A percentile compares a stretch with the other conserved stretches of the same genome.
Conservation (phyloP, 1,140 invertebrate species). For the Rhopalosiphum maidis region DNA sequence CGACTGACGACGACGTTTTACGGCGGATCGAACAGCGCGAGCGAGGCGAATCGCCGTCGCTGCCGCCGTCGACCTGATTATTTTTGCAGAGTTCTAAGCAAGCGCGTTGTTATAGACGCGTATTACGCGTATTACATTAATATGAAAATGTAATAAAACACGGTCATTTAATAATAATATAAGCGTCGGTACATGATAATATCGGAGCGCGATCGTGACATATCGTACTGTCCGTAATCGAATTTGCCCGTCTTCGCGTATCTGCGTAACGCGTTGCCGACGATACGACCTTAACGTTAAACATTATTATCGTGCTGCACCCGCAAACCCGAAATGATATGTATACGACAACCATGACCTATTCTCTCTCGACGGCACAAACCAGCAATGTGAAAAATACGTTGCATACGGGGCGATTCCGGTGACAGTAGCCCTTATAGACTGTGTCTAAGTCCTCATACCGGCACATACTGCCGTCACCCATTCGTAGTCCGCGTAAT, state of each 20-base stretch:
- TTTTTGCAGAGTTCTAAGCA: not conserved
- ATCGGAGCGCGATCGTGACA: not conserved
- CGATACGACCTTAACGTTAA: not conserved
- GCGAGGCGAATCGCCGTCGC: not conserved
- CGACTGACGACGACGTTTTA: not conserved
- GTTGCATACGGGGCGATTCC: not conserved
- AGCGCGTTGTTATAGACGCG: not conserved
- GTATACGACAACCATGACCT: not conserved
- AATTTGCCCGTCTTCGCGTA: not conserved
- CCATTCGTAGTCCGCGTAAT: not conserved
- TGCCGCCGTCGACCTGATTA: not conserved
- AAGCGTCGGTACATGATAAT: too few relatives aligned
- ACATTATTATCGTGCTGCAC: not conserved
- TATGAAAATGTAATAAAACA: too few relatives aligned
- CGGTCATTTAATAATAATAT: not conserved
- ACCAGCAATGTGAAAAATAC: not conserved
- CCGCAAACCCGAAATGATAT: not conserved
- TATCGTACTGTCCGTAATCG: not conserved
- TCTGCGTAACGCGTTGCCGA: not conserved
- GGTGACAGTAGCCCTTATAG: not conserved
- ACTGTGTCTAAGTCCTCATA: not conserved
- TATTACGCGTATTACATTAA: too few relatives aligned
- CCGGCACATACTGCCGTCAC: too few relatives aligned
- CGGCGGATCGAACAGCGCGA: not conserved
- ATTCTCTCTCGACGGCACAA: not conserved